phyloP scores from a whole-genome alignment of 1,140 invertebrate species.

The Aleiodes sp. region DNA sequence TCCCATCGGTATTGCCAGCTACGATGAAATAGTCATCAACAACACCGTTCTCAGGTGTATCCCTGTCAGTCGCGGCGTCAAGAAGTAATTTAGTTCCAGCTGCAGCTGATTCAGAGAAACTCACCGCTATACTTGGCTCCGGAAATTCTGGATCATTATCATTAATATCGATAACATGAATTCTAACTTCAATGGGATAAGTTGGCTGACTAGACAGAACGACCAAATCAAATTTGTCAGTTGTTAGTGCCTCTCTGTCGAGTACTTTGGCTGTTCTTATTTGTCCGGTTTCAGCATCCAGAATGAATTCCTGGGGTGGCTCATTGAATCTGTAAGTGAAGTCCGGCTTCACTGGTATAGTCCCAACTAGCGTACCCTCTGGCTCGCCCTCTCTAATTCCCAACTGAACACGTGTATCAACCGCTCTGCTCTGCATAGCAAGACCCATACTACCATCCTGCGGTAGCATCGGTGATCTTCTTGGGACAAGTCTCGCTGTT shows the following conservation, averaged over 20 bases:
- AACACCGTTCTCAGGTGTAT: slow-evolving; percentile 87
- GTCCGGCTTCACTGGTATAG: slow-evolving; percentile 84
- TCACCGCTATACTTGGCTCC: slow-evolving; percentile 83
- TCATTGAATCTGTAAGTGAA: slow-evolving; percentile 94
- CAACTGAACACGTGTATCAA: slow-evolving; percentile 85
- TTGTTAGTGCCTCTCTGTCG: slow-evolving; percentile 80
- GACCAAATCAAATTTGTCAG: slow-evolving; percentile 87
- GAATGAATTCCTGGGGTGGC: slow-evolving; percentile 81
- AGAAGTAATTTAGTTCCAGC: slow-evolving; percentile 85
- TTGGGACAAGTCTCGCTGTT: slow-evolving; percentile 59
- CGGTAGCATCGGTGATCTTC: slow-evolving; percentile 56
- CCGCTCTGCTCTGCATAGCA: slow-evolving; percentile 86
- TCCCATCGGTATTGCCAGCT: slow-evolving; percentile 85
- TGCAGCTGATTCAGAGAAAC: slow-evolving; percentile 91
- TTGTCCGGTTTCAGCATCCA: slow-evolving; percentile 83
- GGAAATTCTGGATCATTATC: slow-evolving; percentile 92
- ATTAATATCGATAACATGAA: slow-evolving; percentile 86
- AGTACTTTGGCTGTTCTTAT: slow-evolving; percentile 82
- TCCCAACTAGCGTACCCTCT: slow-evolving; percentile 81
- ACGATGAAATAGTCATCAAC: slow-evolving; percentile 89
- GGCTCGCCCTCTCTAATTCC: slow-evolving; percentile 86
- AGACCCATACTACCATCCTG: slow-evolving; percentile 54
- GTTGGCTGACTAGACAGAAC: slow-evolving; percentile 91
- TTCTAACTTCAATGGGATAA: slow-evolving; percentile 91
- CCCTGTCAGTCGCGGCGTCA: slow-evolving; percentile 87